These are phyloP conservation scores for Antigone vipio DNA, from an alignment of 2,113 vertebrate species.

Conservation along the genomic window DNA sequence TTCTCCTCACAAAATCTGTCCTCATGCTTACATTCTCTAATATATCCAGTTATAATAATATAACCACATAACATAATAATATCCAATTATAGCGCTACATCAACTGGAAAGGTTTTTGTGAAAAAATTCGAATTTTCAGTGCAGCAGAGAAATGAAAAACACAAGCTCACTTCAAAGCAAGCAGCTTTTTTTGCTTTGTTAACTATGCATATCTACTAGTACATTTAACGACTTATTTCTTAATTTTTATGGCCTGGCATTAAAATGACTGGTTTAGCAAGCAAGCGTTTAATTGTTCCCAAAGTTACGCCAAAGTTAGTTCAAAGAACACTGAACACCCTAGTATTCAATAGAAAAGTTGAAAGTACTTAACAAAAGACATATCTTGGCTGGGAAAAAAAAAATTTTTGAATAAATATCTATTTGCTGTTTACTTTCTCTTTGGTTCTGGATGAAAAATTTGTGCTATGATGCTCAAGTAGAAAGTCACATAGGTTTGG, in stretches of 20 bases:
- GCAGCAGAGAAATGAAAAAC: background rate
- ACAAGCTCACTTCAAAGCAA: background rate
- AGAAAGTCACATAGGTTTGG: background rate
- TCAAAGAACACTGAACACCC: background rate
- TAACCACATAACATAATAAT: background rate
- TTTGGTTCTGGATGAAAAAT: background rate
- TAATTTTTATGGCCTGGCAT: background rate
- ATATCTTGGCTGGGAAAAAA: background rate
- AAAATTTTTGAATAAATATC: background rate
- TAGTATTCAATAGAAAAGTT: background rate
- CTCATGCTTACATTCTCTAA: background rate
- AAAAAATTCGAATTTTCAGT: background rate
- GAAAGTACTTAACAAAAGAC: background rate
- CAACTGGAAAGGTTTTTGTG: background rate
- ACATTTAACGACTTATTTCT: background rate
- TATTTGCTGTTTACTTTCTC: background rate
- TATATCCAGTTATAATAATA: background rate
- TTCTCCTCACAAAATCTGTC: background rate
- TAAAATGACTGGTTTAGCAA: background rate
- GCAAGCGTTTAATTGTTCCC: background rate
- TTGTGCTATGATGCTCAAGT: background rate
- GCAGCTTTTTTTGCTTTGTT: background rate
- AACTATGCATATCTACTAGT: background rate
- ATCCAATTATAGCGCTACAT: background rate
- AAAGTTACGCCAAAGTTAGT: background rate